phyloP scores from a whole-genome alignment of 2,113 vertebrate genomes.

The Eudyptes chrysolophus region DNA sequence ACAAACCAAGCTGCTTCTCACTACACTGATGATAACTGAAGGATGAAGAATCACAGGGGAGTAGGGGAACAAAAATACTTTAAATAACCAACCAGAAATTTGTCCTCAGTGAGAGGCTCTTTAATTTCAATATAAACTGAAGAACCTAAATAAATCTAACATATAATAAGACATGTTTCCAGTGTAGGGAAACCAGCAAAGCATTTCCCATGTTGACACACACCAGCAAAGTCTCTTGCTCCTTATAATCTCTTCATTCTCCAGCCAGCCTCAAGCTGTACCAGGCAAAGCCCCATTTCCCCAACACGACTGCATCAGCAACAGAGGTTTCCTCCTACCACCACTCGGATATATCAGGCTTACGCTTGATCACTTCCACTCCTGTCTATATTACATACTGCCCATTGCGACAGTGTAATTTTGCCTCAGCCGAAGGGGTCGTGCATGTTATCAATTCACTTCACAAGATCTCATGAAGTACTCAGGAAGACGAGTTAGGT shows the following conservation, averaged over 20 bases:
- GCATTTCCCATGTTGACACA: not conserved
- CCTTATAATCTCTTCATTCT: not conserved
- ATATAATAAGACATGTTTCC: not conserved
- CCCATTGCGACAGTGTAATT: not conserved
- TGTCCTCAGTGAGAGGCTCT: not conserved
- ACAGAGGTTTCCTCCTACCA: not conserved
- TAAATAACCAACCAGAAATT: not conserved
- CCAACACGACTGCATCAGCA: not conserved
- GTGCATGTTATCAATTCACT: rapidly evolving
- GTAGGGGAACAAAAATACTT: not conserved
- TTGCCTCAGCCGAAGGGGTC: not conserved
- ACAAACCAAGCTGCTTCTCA: not conserved
- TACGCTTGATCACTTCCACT: not conserved
- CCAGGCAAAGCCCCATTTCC: not conserved
- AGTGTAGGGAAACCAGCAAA: not conserved
- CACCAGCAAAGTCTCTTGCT: not conserved
- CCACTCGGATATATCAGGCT: not conserved
- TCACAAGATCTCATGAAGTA: not conserved
- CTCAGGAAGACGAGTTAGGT: not conserved
- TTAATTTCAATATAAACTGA: not conserved
- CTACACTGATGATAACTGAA: not conserved
- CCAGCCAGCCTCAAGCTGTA: not conserved
- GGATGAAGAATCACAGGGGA: not conserved
- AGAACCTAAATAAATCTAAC: not conserved
- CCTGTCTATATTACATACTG: no score